These are phyloP conservation scores for Tyto alba DNA, from an alignment of 2,113 vertebrate species.

Conservation along the genomic window DNA sequence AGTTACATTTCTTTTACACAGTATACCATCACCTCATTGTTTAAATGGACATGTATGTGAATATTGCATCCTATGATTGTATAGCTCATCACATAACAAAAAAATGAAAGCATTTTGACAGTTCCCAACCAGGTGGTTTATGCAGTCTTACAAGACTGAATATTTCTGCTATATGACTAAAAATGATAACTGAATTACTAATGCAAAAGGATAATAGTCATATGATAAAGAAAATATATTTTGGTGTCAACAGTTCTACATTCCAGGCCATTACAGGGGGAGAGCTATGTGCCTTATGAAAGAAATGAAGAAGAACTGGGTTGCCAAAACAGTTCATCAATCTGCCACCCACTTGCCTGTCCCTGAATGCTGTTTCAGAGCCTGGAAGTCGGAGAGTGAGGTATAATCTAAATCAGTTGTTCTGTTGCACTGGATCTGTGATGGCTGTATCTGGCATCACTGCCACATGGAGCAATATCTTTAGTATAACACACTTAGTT, in stretches of 20 bases:
- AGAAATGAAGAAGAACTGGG: rapidly evolving
- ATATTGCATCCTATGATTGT: not conserved
- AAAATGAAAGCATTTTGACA: not conserved
- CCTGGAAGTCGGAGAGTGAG: not conserved
- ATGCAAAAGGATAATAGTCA: not conserved
- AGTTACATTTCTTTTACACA: not conserved
- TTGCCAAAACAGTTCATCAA: not conserved
- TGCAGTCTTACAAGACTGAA: not conserved
- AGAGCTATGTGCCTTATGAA: not conserved
- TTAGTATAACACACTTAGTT: not conserved
- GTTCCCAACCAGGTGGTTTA: not conserved
- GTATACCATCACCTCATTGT: not conserved
- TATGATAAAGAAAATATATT: not conserved
- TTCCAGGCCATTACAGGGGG: not conserved
- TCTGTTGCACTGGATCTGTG: not conserved
- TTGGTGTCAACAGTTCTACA: not conserved
- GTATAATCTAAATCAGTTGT: not conserved
- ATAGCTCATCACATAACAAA: not conserved
- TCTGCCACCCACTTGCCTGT: not conserved
- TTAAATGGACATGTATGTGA: not conserved
- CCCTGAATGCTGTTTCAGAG: not conserved
- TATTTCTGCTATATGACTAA: not conserved
- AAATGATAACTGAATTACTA: not conserved
- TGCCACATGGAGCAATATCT: not conserved
- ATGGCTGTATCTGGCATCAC: not conserved